These are phyloP conservation scores for Heliconius ismenius DNA, from an alignment of 2,888 invertebrate genomes.

Conservation along the genomic window DNA sequence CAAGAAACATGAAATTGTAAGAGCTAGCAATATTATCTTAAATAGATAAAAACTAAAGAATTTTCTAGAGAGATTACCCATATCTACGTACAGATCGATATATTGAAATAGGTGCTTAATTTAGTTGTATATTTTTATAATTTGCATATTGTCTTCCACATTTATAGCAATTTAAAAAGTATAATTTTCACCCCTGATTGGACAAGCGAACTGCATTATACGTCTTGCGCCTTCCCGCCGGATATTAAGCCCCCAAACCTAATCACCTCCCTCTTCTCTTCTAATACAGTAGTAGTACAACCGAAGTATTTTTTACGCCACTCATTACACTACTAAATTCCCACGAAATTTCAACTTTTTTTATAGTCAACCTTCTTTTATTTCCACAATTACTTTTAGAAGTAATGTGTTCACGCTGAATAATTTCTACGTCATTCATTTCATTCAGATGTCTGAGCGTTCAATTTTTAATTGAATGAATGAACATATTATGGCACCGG, in stretches of 20 bases:
- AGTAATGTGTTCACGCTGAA: conserved; percentile 80
- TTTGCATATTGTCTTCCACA: neutral
- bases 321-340: conserved; percentile 75
- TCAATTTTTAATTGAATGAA: conserved; percentile 64
- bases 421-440: conserved; percentile 64
- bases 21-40: neutral
- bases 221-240: conserved; percentile 73
- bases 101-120: neutral
- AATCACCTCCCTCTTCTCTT: conserved; percentile 72
- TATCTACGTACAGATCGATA: neutral
- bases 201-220: conserved; percentile 63
- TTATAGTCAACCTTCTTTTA: conserved; percentile 57
- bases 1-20: no score
- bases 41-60: neutral
- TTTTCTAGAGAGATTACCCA: neutral
- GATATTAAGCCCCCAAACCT: conserved; percentile 75
- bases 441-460: conserved; percentile 47
- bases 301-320: conserved; percentile 63
- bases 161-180: neutral
- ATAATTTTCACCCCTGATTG: conserved; percentile 42
- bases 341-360: conserved; percentile 69
- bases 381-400: conserved; percentile 71
- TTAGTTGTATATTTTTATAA: neutral
- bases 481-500: conserved; percentile 51
- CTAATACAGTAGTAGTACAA: conserved; percentile 62